Conservation (phyloP, 2,888 invertebrate species). For the Pristionchus exspectatus region DNA sequence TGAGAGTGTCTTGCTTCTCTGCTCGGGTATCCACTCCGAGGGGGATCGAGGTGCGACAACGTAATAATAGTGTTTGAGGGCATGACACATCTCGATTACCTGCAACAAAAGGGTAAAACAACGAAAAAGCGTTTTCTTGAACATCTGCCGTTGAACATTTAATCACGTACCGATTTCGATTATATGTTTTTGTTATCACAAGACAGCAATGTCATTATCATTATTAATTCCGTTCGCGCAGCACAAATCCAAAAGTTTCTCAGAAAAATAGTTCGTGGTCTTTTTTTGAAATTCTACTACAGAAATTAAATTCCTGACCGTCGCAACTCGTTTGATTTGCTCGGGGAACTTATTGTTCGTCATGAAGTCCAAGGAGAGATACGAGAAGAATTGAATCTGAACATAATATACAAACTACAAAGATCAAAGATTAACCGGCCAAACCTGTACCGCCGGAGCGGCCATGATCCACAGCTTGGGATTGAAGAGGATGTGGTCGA, state of each 20-base stretch:
- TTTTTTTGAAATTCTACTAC: too few relatives aligned
- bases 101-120: background rate
- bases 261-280: background rate
- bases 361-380: constrained; percentile 98
- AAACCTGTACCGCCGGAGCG: constrained; percentile 88
- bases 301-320: constrained; percentile 79
- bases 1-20: background rate
- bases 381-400: constrained; percentile 87
- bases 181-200: too few relatives aligned
- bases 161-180: too few relatives aligned
- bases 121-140: too few relatives aligned
- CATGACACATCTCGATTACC: constrained; percentile 97
- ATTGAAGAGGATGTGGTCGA: constrained; percentile 99
- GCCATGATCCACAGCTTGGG: constrained; percentile 99
- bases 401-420: background rate
- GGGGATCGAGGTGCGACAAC: constrained; percentile 91
- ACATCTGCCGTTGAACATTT: too few relatives aligned
- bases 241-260: background rate
- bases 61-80: constrained; percentile 99
- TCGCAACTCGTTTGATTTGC: constrained; percentile 89
- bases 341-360: constrained; percentile 89
- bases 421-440: background rate
- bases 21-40: constrained; percentile 56
- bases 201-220: background rate
- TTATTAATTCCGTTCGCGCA: background rate